Conservation (phyloP, 2,113 vertebrate species). For the Myotis brandtii region DNA sequence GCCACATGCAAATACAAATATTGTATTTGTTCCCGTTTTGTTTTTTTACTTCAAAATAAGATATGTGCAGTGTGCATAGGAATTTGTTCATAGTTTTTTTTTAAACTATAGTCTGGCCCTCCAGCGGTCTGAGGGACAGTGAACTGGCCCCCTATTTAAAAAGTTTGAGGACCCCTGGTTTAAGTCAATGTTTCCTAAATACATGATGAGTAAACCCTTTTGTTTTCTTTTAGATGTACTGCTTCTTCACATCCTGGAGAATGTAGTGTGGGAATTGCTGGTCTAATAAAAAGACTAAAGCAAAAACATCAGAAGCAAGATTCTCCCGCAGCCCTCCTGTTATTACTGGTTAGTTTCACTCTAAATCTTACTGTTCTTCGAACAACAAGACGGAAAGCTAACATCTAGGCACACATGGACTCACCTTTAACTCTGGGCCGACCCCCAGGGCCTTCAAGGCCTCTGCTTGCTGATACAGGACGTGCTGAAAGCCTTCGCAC, state of each 20-base stretch:
- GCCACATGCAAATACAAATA: too few species aligned
- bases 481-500: constrained; percentile 95
- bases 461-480: constrained; percentile 93
- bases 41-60: too few species aligned
- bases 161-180: too few species aligned
- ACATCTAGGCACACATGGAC: neutral
- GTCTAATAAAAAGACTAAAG: neutral
- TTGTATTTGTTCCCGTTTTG: too few species aligned
- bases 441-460: constrained; percentile 92
- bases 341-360: neutral
- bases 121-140: too few species aligned
- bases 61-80: too few species aligned
- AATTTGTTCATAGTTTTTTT: too few species aligned
- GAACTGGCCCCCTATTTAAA: too few species aligned
- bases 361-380: neutral
- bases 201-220: neutral
- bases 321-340: neutral
- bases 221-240: neutral
- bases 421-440: constrained; percentile 90
- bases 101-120: too few species aligned
- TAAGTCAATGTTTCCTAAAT: neutral
- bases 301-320: neutral
- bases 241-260: neutral
- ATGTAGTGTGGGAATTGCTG: neutral
- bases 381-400: neutral